Conservation (phyloP, 2,113 vertebrate genomes). For the Phyllostomus hastatus region DNA sequence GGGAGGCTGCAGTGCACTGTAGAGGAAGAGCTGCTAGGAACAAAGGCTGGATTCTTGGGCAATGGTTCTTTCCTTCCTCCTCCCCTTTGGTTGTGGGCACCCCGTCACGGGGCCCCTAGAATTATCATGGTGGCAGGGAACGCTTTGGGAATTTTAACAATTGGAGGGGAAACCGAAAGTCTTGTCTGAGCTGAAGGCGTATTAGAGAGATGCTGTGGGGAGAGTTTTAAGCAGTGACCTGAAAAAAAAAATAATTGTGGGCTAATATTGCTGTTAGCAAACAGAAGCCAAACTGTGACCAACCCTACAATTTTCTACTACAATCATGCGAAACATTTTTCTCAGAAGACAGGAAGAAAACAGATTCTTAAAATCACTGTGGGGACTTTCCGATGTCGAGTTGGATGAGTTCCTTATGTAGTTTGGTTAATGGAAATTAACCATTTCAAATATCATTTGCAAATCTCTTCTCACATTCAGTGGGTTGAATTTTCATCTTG, state of each 20-base stretch:
- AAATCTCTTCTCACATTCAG: background rate
- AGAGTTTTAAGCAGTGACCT: background rate
- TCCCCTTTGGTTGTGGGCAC: background rate
- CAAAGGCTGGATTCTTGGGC: background rate
- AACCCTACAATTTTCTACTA: background rate
- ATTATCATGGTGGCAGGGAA: background rate
- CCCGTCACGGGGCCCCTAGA: background rate
- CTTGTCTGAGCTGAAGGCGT: background rate
- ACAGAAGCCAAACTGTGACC: background rate
- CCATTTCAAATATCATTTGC: background rate
- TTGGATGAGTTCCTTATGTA: background rate
- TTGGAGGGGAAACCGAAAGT: background rate
- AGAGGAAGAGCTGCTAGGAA: background rate
- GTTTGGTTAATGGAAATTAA: background rate
- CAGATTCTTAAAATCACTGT: background rate
- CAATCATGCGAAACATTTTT: background rate
- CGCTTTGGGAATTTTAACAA: background rate
- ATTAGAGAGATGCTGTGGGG: background rate
- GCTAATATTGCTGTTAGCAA: background rate
- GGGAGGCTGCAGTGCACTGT: background rate
- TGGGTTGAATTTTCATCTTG: background rate
- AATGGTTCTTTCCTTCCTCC: background rate
- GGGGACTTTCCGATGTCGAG: background rate
- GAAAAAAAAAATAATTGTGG: background rate
- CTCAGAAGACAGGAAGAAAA: constrained; percentile 5